Base-by-base conservation (phyloP, 2,113 vertebrate genomes). In the Cyprinodon variegatus region DNA sequence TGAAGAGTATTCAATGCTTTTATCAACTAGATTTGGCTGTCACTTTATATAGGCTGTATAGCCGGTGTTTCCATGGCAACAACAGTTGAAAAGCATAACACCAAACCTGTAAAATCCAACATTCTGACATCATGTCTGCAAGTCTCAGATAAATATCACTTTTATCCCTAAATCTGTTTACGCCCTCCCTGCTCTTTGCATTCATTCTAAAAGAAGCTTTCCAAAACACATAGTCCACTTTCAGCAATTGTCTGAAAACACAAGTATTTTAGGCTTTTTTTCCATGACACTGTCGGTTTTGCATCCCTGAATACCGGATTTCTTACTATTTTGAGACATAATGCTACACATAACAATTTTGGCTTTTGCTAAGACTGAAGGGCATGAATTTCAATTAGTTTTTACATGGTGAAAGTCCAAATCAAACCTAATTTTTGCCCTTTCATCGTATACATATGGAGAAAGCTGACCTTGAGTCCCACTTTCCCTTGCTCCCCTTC, bases 61-160 rank as follows among this genome's bases (percentile, higher is more conserved):
- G 78, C 77, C 80, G 64, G 77, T 77, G 90, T 92, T 92, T 90
- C 89, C 91, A 93, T 92, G 88, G 88, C 65, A 86, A 92, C 89
- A 15, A 53, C 68, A 66, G 53, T 79, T 65, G 69, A 89, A 79
- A 76, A 73, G 70, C 40, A 76, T 88, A 17, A 83, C 79, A 76
- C 82, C 60, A 83, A 61, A 83, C 82, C 74, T 75, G 86, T 69
- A 86, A 75, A 68, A 81, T 85, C 70, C 73, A 78, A 77, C 45
- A 20, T 65, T 72, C 43, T 45, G 61, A 83, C 67, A 84, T 72
- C 72, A 77, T 61, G 74, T 77, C 76, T 61, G 74, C n/a, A 70
- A 59, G 37, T 48, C 50, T 59, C 10, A 85, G 64, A 81, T 74
- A 70, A 22, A 67, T 60, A 57, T 76, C 70, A 86, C 48, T 70